Percentiles rank a stretch among this genome's conserved stretches.
phyloP scores from a whole-genome alignment of 2,797 vertebrate genomes.

The Chloroceryle amazona region DNA sequence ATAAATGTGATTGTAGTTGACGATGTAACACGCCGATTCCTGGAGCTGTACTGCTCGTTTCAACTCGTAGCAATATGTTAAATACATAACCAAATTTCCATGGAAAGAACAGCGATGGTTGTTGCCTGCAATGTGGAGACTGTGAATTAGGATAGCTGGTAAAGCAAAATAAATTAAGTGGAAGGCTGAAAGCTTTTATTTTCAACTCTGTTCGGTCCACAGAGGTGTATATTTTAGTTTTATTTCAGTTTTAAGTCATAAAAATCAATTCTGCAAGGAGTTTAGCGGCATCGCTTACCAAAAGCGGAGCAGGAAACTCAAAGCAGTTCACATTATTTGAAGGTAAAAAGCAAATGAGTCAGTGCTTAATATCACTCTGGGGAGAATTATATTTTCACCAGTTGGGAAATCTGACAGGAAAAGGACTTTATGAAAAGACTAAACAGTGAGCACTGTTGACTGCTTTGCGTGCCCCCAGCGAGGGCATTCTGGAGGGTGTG shows the following conservation, averaged over 20 bases:
- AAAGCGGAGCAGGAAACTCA: not conserved
- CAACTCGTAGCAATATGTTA: not conserved
- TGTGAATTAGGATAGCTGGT: not conserved
- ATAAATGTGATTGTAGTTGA: not conserved
- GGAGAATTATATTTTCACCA: not conserved
- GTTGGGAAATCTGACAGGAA: not conserved
- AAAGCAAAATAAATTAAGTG: not conserved
- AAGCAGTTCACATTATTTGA: not conserved
- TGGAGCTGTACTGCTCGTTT: not conserved
- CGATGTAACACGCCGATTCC: not conserved
- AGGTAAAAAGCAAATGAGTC: not conserved
- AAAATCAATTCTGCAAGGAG: slow-evolving; percentile 7
- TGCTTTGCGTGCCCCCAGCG: not conserved
- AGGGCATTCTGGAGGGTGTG: not conserved
- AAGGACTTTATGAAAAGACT: not conserved
- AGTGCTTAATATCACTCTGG: not conserved
- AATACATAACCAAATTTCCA: not conserved
- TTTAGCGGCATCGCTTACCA: not conserved
- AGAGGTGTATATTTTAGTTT: not conserved
- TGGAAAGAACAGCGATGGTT: not conserved
- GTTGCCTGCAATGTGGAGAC: not conserved
- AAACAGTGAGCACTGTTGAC: not conserved
- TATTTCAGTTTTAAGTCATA: not conserved
- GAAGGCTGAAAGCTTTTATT: not conserved
- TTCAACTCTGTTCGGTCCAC: not conserved